Conservation (phyloP, 2,113 vertebrate species). For the Thamnaconus septentrionalis region DNA sequence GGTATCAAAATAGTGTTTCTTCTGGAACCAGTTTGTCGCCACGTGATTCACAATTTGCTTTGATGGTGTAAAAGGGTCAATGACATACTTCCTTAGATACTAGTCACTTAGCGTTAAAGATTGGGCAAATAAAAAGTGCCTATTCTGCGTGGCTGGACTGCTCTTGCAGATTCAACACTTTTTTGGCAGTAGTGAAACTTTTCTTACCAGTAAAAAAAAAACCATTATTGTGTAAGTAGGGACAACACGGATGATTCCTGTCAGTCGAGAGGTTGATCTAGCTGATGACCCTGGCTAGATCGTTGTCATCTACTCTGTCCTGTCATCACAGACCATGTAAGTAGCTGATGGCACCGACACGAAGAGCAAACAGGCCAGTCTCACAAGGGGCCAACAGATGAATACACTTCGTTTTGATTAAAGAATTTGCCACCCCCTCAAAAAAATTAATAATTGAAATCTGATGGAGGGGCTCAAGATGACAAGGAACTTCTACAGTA, state of each 20-base stretch:
- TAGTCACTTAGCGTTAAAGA: slow-evolving; percentile 7
- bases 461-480: neutral
- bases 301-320: slow-evolving; percentile 56
- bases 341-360: slow-evolving; percentile 61
- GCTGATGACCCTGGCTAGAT: slow-evolving; percentile 25
- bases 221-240: slow-evolving; percentile 12
- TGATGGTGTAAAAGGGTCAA: slow-evolving; percentile 14
- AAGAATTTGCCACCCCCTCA: slow-evolving; percentile 8
- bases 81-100: slow-evolving; percentile 21
- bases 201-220: neutral
- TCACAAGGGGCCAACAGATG: slow-evolving; percentile 32
- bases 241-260: slow-evolving; percentile 9
- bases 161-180: slow-evolving; percentile 11
- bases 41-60: neutral
- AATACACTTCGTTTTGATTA: neutral
- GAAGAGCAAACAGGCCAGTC: slow-evolving; percentile 51
- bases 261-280: slow-evolving; percentile 31
- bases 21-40: slow-evolving; percentile 14
- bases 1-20: slow-evolving; percentile 22
- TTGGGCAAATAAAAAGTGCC: neutral
- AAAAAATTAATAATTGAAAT: slow-evolving; percentile 1
- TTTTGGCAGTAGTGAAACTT: slow-evolving; percentile 24
- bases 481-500: neutral
- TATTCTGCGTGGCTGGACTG: neutral
- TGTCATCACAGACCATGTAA: slow-evolving; percentile 49